phyloP scores from a whole-genome alignment of 2,113 vertebrate genomes.

The Cyanoderma ruficeps region DNA sequence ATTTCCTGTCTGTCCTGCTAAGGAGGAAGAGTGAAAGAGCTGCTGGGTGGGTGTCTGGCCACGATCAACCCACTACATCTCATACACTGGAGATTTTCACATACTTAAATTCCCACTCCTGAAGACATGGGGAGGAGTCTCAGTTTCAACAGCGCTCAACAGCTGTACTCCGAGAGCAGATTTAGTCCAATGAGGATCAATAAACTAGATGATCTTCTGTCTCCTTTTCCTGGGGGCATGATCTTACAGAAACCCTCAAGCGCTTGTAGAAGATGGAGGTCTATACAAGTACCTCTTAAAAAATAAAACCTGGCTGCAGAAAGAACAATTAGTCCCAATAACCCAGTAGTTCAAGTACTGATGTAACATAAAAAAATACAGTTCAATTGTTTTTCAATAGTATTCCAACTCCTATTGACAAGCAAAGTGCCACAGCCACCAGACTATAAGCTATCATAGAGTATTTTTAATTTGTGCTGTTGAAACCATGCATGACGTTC shows the following conservation, averaged over 20 bases:
- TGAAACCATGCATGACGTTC: not conserved
- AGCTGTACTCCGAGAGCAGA: not conserved
- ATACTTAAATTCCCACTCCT: not conserved
- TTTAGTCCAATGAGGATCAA: not conserved
- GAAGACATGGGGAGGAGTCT: not conserved
- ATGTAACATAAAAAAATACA: not conserved
- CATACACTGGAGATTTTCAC: not conserved
- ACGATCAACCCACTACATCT: not conserved
- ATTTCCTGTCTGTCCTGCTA: not conserved
- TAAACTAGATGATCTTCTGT: not conserved
- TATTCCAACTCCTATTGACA: not conserved
- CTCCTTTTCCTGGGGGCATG: not conserved
- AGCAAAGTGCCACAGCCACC: not conserved
- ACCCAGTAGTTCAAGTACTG: not conserved
- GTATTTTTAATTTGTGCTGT: not conserved
- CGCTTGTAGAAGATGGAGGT: not conserved
- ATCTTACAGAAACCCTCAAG: not conserved
- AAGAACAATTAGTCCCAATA: not conserved
- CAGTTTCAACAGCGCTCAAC: not conserved
- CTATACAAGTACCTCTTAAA: not conserved
- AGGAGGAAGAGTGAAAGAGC: not conserved
- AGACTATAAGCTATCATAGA: not conserved
- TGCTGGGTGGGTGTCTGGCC: not conserved
- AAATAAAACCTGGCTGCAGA: not conserved
- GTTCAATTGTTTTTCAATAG: not conserved